Evolutionary conservation across 2,113 vertebrate genomes (phyloP).

Genomic region (Poeciliopsis occidentalis): DNA sequence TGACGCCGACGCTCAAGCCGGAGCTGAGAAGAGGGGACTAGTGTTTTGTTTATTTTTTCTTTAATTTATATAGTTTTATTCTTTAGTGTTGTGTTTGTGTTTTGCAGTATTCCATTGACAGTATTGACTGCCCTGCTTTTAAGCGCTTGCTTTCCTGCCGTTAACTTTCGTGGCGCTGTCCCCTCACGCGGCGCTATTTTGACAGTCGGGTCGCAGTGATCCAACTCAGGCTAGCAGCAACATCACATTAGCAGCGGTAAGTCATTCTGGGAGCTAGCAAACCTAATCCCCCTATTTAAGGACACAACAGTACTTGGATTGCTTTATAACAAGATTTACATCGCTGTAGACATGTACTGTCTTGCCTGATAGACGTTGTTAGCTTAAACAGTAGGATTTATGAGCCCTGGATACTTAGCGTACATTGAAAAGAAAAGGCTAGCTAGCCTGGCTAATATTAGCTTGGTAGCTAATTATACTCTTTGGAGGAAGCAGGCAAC

Average conservation of each 20-base stretch:
- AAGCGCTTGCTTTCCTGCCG: slow-evolving; percentile 21
- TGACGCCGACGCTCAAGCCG: slow-evolving; percentile 68
- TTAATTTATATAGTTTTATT: slow-evolving; percentile 70
- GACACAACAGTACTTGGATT: slow-evolving; percentile 34
- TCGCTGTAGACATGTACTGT: neutral
- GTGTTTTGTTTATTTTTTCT: slow-evolving; percentile 74
- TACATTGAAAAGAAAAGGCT: slow-evolving; percentile 60
- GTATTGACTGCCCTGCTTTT: slow-evolving; percentile 3
- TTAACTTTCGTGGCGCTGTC: slow-evolving; percentile 49
- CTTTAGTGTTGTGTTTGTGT: slow-evolving; percentile 49
- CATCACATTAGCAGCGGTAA: slow-evolving; percentile 72
- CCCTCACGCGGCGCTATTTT: slow-evolving; percentile 77
- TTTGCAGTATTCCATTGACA: slow-evolving; percentile 1
- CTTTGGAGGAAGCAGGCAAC: slow-evolving; percentile 52
- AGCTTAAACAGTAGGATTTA: slow-evolving; percentile 2
- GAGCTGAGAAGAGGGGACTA: slow-evolving; percentile 63
- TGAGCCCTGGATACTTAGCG: slow-evolving; percentile 1
- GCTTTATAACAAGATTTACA: neutral
- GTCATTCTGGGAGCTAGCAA: slow-evolving; percentile 64
- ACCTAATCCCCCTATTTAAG: slow-evolving; percentile 33
- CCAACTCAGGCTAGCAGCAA: slow-evolving; percentile 65
- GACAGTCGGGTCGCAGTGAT: slow-evolving; percentile 75
- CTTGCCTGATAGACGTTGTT: neutral
- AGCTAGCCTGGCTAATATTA: slow-evolving; percentile 63
- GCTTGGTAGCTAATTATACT: slow-evolving; percentile 77